Conservation (phyloP, 2,888 invertebrate genomes). For the Nemotelus pantherinus region DNA sequence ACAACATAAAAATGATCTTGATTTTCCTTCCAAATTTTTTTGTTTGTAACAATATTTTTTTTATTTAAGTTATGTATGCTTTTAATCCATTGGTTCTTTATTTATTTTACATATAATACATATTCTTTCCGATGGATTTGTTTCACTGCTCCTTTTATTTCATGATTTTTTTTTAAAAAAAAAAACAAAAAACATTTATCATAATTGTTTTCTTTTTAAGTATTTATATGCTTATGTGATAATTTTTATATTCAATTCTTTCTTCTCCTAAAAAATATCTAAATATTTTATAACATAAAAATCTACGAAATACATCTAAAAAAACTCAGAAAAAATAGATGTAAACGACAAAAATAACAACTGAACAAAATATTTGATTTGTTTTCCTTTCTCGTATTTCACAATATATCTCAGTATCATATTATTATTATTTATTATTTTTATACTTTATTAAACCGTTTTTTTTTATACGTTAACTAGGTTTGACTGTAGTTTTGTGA, state of each 20-base stretch:
- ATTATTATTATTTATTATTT: constrained; percentile 10
- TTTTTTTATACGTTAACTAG: neutral
- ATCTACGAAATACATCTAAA: constrained; percentile 15
- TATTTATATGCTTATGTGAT: neutral
- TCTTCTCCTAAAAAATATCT: neutral
- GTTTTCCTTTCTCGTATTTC: constrained; percentile 11
- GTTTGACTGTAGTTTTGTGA: constrained; percentile 27
- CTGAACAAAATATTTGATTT: constrained; percentile 18
- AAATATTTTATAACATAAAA: constrained; percentile 11
- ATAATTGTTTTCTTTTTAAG: constrained; percentile 4
- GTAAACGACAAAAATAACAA: constrained; percentile 35
- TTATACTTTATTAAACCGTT: constrained; percentile 19
- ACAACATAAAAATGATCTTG: constrained; percentile 17
- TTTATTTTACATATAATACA: constrained; percentile 28
- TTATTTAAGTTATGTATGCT: constrained; percentile 12
- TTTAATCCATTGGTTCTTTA: neutral
- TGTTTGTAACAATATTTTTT: constrained; percentile 2
- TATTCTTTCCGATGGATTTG: neutral
- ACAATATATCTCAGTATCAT: constrained; percentile 4
- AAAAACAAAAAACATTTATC: neutral
- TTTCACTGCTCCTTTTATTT: neutral
- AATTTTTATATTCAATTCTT: too few relatives aligned
- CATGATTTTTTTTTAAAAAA: neutral
- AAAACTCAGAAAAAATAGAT: constrained; percentile 12
- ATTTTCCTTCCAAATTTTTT: constrained; percentile 2